Conservation (phyloP, 1,140 invertebrate genomes). For the Anadara kagoshimensis region DNA sequence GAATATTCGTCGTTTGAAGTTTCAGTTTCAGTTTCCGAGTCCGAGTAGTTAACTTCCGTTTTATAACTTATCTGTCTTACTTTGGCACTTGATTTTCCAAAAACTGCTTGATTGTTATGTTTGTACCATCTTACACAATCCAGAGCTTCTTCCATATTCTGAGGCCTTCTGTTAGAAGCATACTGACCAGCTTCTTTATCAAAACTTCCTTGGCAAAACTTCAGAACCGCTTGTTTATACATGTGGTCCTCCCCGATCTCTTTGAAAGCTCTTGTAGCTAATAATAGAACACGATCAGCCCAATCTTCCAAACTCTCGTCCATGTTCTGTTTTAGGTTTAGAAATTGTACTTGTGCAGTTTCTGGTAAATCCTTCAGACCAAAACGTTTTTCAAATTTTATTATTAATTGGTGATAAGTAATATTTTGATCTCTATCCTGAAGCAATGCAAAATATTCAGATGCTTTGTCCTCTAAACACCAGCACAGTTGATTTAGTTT, state of each 20-base stretch:
- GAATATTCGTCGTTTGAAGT: too few species aligned
- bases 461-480: slow-evolving; percentile 28
- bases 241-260: slow-evolving; percentile 19
- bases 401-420: not conserved
- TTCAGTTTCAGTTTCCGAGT: too few species aligned
- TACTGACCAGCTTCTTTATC: slow-evolving; percentile 23
- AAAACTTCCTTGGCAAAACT: slow-evolving; percentile 16
- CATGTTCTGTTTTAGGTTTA: slow-evolving; percentile 1
- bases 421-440: not conserved
- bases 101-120: slow-evolving; percentile 8
- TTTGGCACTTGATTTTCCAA: not conserved
- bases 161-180: not conserved
- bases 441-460: slow-evolving; percentile 19
- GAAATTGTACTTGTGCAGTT: slow-evolving; percentile 20
- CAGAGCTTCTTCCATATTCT: slow-evolving; percentile 4
- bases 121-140: slow-evolving; percentile 1
- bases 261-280: slow-evolving; percentile 10
- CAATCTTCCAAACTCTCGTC: slow-evolving; percentile 21
- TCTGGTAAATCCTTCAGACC: slow-evolving; percentile 12
- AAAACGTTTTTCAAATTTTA: slow-evolving; percentile 27
- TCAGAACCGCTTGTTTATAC: slow-evolving; percentile 12
- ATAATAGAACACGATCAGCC: slow-evolving; percentile 26
- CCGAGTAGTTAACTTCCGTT: too few species aligned
- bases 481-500: slow-evolving; percentile 19
- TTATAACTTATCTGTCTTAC: not conserved